Base-by-base conservation (phyloP, 2,797 vertebrate genomes). In the Notolabrus celidotus region DNA sequence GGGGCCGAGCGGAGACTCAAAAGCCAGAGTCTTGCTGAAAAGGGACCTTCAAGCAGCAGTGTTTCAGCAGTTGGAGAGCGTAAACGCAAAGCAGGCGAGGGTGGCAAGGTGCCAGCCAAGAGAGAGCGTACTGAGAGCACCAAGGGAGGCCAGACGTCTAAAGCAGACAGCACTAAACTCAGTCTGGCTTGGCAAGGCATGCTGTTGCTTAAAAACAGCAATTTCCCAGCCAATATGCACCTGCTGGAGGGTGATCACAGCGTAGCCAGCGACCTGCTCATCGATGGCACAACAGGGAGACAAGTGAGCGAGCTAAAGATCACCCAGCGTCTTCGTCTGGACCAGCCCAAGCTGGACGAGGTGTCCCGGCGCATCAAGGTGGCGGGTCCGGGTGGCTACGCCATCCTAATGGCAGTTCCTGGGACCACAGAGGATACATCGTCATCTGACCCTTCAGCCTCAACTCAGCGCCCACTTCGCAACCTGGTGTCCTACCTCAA, bases 401-500 rank as follows among this genome's bases (percentile, higher is more conserved):
- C 97, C 68, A 94, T 99, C 83, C 96, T 99, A 9, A 80, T 99
- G 80, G 98, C 98, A 4, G 96, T 99, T 77, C 98, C 98, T 20
- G 96, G 97, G 43, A 84, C 90, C 72, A 95, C 95, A 0, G 97
- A 97, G 84, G 94, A 91, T 84, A 62, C 93, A 23, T 91, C 96
- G 3, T 92, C 95, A 4, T 93, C 94, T 0, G 96, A 96, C 79
- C 94, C 93, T 1, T 94, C 95, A 8, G 94, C 94, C 52, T 98
- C 97, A 50, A 98, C 98, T 23, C 98, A 99, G 91, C 95, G 98
- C 82, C 98, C 98, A 0, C 95, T 99, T 82, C 97, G 97, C 90
- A 99, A 99, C 95, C 96, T 99, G 92, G 98, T 99, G 90, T 99
- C 98, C 82, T 99, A 99, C 88, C 95, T 99, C 95, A 99, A 99